These are phyloP conservation scores for Percopsis transmontana DNA, from an alignment of 2,113 vertebrate species.

Conservation along the genomic window DNA sequence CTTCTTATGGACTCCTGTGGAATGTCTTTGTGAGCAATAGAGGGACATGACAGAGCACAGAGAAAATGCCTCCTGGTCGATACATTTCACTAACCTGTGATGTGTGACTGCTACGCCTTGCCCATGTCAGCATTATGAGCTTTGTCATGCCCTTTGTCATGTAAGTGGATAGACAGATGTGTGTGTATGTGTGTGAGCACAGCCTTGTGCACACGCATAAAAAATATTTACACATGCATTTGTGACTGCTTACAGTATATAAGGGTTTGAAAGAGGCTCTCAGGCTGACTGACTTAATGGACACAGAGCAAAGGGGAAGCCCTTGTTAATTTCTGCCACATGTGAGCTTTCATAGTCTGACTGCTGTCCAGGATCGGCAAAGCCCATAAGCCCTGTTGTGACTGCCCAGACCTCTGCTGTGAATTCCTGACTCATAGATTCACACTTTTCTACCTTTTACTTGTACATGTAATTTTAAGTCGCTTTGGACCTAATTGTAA, in stretches of 20 bases:
- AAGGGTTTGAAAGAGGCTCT: constrained; percentile 11
- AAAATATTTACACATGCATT: constrained; percentile 25
- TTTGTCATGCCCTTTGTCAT: neutral
- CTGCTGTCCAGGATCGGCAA: constrained; percentile 40
- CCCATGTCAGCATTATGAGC: neutral
- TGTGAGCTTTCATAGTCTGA: constrained; percentile 24
- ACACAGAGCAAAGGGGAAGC: constrained; percentile 8
- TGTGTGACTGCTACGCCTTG: constrained; percentile 11
- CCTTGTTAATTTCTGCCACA: constrained; percentile 34
- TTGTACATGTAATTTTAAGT: too few relatives aligned
- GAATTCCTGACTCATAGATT: constrained; percentile 46
- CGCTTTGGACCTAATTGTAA: too few relatives aligned
- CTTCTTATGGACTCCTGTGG: constrained; percentile 55
- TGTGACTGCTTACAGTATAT: constrained; percentile 15
- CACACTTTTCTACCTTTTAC: neutral
- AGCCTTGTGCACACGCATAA: neutral
- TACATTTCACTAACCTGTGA: constrained; percentile 53
- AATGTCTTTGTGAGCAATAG: constrained; percentile 51
- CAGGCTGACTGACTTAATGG: neutral
- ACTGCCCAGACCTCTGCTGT: constrained; percentile 47
- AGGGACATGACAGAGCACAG: constrained; percentile 62
- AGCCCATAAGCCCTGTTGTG: constrained; percentile 26
- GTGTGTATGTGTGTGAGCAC: too few relatives aligned
- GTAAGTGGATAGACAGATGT: neutral
- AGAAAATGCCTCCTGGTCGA: constrained; percentile 57